A percentile compares a stretch with the other conserved stretches of the same genome.
Evolutionary conservation across 2,113 vertebrate genomes (phyloP).

Genomic region (Cavia porcellus): DNA sequence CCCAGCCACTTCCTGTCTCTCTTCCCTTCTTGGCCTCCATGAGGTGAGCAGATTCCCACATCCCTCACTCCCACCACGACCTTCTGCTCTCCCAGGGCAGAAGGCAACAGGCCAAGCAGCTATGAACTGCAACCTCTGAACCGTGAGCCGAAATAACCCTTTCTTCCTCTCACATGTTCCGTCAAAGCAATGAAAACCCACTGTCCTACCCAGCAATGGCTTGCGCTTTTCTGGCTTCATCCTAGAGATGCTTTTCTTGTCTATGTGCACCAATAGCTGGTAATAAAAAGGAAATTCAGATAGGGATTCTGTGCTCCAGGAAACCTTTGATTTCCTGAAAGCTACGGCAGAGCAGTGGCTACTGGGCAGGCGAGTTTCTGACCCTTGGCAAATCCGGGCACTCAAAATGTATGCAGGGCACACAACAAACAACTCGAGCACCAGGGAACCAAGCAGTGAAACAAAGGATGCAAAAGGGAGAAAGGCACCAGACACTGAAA

Average conservation of each 20-base stretch:
- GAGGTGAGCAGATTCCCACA: not conserved
- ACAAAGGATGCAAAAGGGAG: not conserved
- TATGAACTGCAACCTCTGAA: not conserved
- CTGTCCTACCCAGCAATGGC: not conserved
- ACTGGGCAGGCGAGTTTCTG: not conserved
- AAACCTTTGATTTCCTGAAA: not conserved
- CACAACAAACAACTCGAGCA: not conserved
- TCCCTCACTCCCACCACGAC: not conserved
- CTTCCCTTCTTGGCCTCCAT: not conserved
- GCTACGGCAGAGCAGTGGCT: not conserved
- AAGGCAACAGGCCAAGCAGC: not conserved
- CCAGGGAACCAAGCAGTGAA: not conserved
- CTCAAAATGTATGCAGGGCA: not conserved
- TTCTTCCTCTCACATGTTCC: not conserved
- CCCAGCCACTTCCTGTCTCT: not conserved
- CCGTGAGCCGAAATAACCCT: not conserved
- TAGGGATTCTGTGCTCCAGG: not conserved
- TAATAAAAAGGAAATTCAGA: not conserved
- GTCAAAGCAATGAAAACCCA: not conserved
- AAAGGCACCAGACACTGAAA: not conserved
- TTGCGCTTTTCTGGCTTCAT: not conserved
- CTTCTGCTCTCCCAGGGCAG: not conserved
- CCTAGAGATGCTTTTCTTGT: not conserved
- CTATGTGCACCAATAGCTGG: not conserved
- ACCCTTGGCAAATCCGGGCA: not conserved